A percentile compares a stretch with the other conserved stretches of the same genome.
Conservation (phyloP, 2,113 vertebrate species). For the Megaceryle maxima region DNA sequence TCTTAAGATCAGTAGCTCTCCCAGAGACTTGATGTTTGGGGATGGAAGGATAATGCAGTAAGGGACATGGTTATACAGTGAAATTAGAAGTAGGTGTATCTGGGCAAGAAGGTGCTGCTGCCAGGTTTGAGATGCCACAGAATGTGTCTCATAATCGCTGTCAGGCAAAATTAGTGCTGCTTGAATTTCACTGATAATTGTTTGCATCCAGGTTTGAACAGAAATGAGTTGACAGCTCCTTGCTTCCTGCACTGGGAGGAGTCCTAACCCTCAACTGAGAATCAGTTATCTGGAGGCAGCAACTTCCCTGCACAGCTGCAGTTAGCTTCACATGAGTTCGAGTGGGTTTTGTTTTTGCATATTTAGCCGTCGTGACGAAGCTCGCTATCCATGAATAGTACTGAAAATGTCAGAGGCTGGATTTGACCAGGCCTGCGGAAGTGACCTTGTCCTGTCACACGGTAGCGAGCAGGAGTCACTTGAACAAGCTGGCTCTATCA, state of each 20-base stretch:
- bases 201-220: neutral
- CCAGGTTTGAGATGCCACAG: neutral
- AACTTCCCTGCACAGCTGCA: neutral
- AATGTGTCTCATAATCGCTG: neutral
- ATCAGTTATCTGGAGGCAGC: neutral
- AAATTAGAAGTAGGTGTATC: no score
- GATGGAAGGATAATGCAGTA: fast-evolving
- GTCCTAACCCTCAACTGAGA: neutral
- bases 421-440: neutral
- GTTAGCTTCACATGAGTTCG: neutral
- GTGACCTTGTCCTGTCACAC: neutral
- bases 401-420: neutral
- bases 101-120: neutral
- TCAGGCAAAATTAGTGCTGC: neutral
- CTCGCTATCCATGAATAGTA: neutral
- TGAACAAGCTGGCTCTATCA: neutral
- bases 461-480: fast-evolving
- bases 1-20: neutral
- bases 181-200: neutral
- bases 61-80: neutral
- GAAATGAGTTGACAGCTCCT: neutral
- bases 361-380: fast-evolving
- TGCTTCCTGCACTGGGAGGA: neutral
- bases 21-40: neutral
- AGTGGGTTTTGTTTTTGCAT: neutral